Conservation (phyloP, 2,888 invertebrate species). For the Megamerina dolium region DNA sequence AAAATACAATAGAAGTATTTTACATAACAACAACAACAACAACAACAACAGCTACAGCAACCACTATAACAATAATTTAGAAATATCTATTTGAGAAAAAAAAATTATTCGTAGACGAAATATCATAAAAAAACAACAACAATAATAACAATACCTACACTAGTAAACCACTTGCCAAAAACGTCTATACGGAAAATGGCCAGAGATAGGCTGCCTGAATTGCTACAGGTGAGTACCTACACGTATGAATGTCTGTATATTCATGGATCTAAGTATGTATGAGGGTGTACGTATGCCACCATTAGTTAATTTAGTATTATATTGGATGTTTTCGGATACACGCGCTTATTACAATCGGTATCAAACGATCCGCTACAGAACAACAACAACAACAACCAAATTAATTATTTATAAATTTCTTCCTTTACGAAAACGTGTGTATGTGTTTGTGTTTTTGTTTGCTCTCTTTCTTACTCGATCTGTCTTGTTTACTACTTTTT, state of each 20-base stretch:
- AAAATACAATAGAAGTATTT: too few relatives aligned
- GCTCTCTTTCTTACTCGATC: background rate
- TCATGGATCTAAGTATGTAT: slow-evolving; percentile 8
- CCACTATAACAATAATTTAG: slow-evolving; percentile 4
- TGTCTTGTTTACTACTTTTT: slow-evolving; percentile 1
- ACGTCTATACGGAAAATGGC: too few relatives aligned
- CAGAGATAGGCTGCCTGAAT: slow-evolving; percentile 44
- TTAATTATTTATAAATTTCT: too few relatives aligned
- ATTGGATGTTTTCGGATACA: too few relatives aligned
- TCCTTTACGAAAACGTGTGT: too few relatives aligned
- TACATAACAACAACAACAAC: slow-evolving; percentile 5
- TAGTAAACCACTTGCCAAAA: too few relatives aligned
- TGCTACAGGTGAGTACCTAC: slow-evolving; percentile 40
- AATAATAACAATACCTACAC: slow-evolving; percentile 12
- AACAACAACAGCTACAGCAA: slow-evolving; percentile 12
- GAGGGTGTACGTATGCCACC: slow-evolving; percentile 4
- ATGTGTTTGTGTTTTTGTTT: background rate
- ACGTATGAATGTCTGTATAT: too few relatives aligned
- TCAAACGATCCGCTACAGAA: slow-evolving; percentile 3
- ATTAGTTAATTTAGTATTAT: too few relatives aligned
- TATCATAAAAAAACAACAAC: slow-evolving; percentile 7
- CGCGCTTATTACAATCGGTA: slow-evolving; percentile 9
- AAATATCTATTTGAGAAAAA: slow-evolving; percentile 4
- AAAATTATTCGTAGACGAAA: background rate
- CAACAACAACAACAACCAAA: too few relatives aligned